These are phyloP conservation scores for Lysiphlebus fabarum DNA, from an alignment of 1,140 invertebrate species.

Conservation along the genomic window DNA sequence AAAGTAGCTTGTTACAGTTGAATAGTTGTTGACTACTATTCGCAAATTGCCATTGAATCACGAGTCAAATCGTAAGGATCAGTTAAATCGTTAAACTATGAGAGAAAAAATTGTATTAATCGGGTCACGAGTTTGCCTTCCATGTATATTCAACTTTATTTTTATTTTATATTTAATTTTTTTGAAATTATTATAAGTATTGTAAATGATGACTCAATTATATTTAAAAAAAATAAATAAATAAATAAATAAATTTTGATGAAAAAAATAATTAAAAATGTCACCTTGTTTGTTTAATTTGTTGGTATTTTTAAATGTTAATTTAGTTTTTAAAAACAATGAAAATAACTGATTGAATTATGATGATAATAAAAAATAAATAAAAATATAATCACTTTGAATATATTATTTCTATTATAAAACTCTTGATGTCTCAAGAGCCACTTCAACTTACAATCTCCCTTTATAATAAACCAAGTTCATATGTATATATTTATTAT, in stretches of 20 bases:
- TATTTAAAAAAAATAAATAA: no score
- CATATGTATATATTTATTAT: not conserved
- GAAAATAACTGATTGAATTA: no score
- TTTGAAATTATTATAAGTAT: no score
- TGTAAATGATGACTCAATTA: no score
- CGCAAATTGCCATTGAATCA: conserved; percentile 4
- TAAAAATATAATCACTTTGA: not conserved
- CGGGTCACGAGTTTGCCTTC: conserved; percentile 8
- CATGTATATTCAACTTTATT: not conserved
- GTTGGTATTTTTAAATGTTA: no score
- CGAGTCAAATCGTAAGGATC: not conserved
- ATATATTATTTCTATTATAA: conserved; percentile 10
- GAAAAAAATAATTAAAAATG: no score
- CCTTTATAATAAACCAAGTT: no score
- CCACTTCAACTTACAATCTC: not conserved
- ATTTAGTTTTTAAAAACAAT: no score
- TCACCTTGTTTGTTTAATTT: no score
- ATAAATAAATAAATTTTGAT: no score
- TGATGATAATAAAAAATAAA: no score
- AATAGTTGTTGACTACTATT: not conserved
- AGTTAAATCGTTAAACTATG: not conserved
- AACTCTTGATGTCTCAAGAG: conserved; percentile 7
- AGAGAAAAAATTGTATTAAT: conserved; percentile 11
- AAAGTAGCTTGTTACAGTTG: conserved; percentile 11
- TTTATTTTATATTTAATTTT: not conserved